phyloP scores from a whole-genome alignment of 1,140 invertebrate species.

The Brachionus angularis region DNA sequence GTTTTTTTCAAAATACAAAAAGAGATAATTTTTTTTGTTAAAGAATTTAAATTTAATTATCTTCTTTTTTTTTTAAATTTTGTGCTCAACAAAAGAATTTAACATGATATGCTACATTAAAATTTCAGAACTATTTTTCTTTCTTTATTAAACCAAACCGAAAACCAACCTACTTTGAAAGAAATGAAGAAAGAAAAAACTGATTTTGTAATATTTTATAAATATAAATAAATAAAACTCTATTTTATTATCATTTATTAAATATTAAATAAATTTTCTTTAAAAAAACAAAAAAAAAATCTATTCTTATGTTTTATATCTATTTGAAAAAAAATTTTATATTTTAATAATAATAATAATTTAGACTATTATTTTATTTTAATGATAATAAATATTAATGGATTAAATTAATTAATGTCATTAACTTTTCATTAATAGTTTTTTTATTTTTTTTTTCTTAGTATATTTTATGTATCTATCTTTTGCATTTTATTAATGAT shows the following conservation, averaged over 20 bases:
- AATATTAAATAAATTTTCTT: too few relatives aligned
- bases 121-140: background rate
- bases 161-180: too few relatives aligned
- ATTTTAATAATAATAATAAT: background rate
- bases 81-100: too few relatives aligned
- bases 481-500: slow-evolving; percentile 42
- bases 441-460: background rate
- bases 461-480: too few relatives aligned
- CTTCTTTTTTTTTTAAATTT: background rate
- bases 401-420: slow-evolving; percentile 41
- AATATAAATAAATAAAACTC: too few relatives aligned
- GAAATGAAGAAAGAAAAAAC: too few relatives aligned
- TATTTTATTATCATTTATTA: too few relatives aligned
- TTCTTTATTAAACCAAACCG: background rate
- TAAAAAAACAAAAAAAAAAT: too few relatives aligned
- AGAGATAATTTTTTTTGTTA: slow-evolving; percentile 39
- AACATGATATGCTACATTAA: slow-evolving; percentile 43
- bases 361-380: background rate
- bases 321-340: background rate
- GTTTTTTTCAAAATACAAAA: too few relatives aligned
- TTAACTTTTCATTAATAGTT: slow-evolving; percentile 39
- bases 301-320: too few relatives aligned
- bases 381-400: slow-evolving; percentile 20
- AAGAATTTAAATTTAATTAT: slow-evolving; percentile 37
- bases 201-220: too few relatives aligned